Conservation (phyloP, 2,113 vertebrate genomes). For the Xiphorhynchus elegans region DNA sequence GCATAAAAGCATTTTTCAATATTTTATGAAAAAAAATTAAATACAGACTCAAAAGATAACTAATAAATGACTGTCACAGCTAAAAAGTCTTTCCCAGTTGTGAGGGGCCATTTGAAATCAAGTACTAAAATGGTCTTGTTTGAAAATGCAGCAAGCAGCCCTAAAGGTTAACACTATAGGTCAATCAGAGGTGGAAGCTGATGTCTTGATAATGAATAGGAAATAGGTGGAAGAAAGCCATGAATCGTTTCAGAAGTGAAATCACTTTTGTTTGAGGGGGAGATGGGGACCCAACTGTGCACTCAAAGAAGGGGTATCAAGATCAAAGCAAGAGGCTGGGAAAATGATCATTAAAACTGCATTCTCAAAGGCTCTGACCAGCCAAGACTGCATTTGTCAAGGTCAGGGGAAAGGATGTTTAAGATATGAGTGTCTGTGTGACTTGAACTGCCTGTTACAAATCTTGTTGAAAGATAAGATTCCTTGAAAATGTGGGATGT, state of each 20-base stretch:
- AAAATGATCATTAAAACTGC: constrained; percentile 21
- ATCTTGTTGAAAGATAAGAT: constrained; percentile 54
- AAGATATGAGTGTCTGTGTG: constrained; percentile 60
- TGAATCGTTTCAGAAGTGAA: neutral
- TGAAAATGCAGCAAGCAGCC: neutral
- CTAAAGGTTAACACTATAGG: neutral
- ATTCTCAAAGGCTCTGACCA: neutral
- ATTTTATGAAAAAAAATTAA: neutral
- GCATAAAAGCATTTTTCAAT: neutral
- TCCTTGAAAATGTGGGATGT: constrained; percentile 33
- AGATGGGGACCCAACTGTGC: neutral
- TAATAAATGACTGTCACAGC: neutral
- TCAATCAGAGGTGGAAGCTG: neutral
- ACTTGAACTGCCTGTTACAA: constrained; percentile 57
- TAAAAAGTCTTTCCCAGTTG: neutral
- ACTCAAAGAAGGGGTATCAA: neutral
- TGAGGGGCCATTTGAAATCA: neutral
- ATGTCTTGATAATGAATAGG: neutral
- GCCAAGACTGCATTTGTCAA: constrained; percentile 44
- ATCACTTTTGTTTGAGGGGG: neutral
- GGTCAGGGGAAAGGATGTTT: constrained; percentile 46
- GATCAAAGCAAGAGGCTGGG: constrained; percentile 37
- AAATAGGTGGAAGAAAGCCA: neutral
- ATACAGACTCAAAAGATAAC: neutral
- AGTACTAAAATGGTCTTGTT: neutral